Base-by-base conservation (phyloP, 2,113 vertebrate genomes). In the Grammomys surdaster region DNA sequence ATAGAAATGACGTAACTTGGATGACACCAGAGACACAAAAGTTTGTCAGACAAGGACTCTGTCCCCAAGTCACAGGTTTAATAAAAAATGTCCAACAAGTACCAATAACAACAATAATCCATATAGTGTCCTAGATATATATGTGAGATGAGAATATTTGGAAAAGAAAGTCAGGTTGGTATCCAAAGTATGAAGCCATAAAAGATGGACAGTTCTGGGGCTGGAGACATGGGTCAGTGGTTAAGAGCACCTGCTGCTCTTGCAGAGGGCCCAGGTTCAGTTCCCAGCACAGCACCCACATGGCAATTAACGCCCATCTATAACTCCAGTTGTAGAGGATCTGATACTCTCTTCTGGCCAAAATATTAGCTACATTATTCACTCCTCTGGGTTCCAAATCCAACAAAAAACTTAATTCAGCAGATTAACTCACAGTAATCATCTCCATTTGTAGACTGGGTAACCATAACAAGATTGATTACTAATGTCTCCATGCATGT, bases 311-410 rank as follows among this genome's bases (percentile, higher is more conserved):
- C 4, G 6, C 19, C 58, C 24, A 17, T 43, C 12, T 43, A 43
- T 63, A 63, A 17, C 26, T 31, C n/a, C 7, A 40, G 81, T 31
- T 46, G n/a, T 60, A 84, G 24, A 84, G 80, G 80, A n/a, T 60
- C 36, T 3, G 7, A 40, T 60, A 43, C n/a, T 14, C 14, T 84
- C n/a, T 43, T 63, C 58, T 65, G 81, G n/a, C 54, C 48, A 82
- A 96, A 95, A 92, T 89, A 75, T 63, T 78, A 73, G 63, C 60
- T 84, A 51, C 17, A 20, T 96, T 65, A 87, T 88, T 87, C 85
- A 90, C n/a, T 88, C 56, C 93, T 90, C 78, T 87, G n/a, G 24
- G 87, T 86, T 11, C 67, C 75, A 90, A 93, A 19, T 7, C n/a
- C 58, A 76, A 51, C 17, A 95, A 91, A 91, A 89, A 56, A 84